phyloP scores from a whole-genome alignment of 2,888 invertebrate genomes.

The Idaea dimidiata region DNA sequence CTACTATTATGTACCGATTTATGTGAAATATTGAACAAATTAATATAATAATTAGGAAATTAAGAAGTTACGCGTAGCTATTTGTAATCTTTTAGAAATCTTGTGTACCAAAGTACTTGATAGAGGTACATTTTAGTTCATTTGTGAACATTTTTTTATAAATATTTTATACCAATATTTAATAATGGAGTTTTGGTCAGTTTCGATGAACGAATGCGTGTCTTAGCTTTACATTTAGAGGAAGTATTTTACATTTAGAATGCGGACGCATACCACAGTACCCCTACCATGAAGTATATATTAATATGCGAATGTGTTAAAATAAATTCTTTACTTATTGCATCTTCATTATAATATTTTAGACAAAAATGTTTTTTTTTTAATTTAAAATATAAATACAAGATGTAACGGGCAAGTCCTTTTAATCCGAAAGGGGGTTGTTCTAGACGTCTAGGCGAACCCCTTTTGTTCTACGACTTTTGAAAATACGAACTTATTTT shows the following conservation, averaged over 20 bases:
- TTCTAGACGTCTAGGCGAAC: no score
- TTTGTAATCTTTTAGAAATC: neutral
- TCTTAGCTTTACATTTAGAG: neutral
- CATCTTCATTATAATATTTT: no score
- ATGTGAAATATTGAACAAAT: constrained; percentile 6
- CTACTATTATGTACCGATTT: neutral
- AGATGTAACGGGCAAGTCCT: no score
- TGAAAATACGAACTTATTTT: no score
- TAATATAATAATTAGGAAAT: constrained; percentile 7
- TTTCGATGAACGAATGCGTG: neutral
- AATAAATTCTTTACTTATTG: no score
- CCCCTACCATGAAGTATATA: no score
- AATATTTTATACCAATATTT: neutral
- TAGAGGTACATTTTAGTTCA: constrained; percentile 13
- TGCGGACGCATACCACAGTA: neutral
- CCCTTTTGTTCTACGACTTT: no score
- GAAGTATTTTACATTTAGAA: neutral
- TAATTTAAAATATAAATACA: no score
- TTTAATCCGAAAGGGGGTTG: no score
- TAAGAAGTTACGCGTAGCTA: neutral
- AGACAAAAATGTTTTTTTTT: no score
- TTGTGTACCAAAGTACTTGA: constrained; percentile 23
- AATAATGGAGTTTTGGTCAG: neutral
- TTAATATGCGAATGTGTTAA: no score
- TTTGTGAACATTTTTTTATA: neutral